Conservation (phyloP, 2,797 vertebrate genomes). For the Benthosema pterotum region DNA sequence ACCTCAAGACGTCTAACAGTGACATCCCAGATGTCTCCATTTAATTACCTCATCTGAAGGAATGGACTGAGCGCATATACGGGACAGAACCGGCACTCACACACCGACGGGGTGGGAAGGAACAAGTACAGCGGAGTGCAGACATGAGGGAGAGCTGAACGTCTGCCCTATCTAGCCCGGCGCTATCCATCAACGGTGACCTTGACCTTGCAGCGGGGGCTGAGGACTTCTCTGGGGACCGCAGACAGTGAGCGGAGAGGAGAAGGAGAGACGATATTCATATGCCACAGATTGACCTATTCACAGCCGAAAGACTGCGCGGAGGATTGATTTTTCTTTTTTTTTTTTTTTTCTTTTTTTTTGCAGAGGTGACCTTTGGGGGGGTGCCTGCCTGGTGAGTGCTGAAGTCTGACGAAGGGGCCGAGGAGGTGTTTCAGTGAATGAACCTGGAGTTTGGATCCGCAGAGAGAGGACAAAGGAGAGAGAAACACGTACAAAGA, state of each 20-base stretch:
- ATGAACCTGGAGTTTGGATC: slow-evolving; percentile 8
- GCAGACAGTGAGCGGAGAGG: slow-evolving; percentile 22
- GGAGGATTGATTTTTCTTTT: slow-evolving; percentile 61
- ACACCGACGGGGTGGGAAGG: slow-evolving; percentile 24
- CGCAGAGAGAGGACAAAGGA: background rate
- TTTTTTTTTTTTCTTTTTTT: slow-evolving; percentile 25
- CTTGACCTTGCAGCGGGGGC: slow-evolving; percentile 50
- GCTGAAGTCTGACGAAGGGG: slow-evolving; percentile 35
- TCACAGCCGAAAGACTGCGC: slow-evolving; percentile 53
- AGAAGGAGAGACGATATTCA: slow-evolving; percentile 49
- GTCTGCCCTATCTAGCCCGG: slow-evolving; percentile 18
- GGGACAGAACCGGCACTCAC: slow-evolving; percentile 20
- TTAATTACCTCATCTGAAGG: slow-evolving; percentile 25
- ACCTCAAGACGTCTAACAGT: background rate
- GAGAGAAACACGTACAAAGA: slow-evolving; percentile 1
- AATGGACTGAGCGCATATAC: slow-evolving; percentile 5
- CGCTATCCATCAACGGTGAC: slow-evolving; percentile 52
- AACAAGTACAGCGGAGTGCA: slow-evolving; percentile 17
- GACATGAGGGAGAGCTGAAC: slow-evolving; percentile 28
- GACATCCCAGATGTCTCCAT: slow-evolving; percentile 24
- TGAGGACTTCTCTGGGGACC: slow-evolving; percentile 40
- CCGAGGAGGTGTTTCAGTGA: slow-evolving; percentile 16
- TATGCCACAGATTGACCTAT: slow-evolving; percentile 61
- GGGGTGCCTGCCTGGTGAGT: slow-evolving; percentile 27
- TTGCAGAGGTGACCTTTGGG: slow-evolving; percentile 62